These are phyloP conservation scores for Saguinus midas DNA, from an alignment of 2,113 vertebrate species.

Conservation along the genomic window DNA sequence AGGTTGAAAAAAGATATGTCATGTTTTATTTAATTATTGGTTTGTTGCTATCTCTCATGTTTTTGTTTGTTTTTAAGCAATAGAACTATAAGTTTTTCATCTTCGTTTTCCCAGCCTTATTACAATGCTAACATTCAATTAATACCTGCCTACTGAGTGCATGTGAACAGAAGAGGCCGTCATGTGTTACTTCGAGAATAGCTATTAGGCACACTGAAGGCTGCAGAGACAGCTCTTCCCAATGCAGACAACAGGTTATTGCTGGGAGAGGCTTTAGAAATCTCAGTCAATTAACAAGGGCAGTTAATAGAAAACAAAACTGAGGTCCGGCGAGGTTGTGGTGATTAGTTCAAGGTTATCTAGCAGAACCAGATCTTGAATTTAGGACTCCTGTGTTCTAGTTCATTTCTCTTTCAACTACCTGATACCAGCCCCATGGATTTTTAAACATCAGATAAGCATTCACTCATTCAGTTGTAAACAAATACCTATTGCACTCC, in stretches of 20 bases:
- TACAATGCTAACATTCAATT: not conserved
- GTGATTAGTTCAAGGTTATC: not conserved
- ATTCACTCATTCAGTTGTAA: not conserved
- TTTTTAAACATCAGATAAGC: conserved; percentile 3
- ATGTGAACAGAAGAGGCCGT: not conserved
- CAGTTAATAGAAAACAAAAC: not conserved
- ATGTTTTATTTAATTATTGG: not conserved
- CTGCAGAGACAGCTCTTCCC: not conserved
- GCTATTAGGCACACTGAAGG: not conserved
- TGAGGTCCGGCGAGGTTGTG: not conserved
- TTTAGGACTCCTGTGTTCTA: not conserved
- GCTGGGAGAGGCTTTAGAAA: not conserved
- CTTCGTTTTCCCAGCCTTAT: not conserved
- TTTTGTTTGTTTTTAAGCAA: not conserved
- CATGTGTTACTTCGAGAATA: not conserved
- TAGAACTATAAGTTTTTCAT: not conserved
- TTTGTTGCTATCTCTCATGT: not conserved
- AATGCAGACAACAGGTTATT: not conserved
- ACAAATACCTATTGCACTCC: not conserved
- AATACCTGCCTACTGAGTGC: not conserved
- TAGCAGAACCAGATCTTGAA: conserved; percentile 11
- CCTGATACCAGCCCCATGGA: not conserved
- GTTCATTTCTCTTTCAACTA: not conserved
- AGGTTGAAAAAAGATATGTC: not conserved
- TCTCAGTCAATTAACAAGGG: not conserved